Evolutionary conservation across 2,797 vertebrate genomes (phyloP).

Genomic region (Lithobates sylvaticus): DNA sequence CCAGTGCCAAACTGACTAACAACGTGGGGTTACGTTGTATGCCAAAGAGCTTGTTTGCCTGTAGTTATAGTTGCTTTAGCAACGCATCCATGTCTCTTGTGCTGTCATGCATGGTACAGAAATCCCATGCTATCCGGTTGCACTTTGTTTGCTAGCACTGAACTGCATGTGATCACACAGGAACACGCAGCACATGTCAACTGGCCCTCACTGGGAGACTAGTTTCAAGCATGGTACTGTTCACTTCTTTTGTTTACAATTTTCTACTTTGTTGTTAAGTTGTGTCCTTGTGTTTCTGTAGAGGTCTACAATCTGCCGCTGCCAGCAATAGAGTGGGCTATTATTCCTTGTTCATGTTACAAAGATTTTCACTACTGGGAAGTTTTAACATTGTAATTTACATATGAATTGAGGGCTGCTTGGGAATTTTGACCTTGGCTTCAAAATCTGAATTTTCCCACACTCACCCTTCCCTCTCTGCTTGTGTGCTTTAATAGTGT

Average conservation of each 20-base stretch:
- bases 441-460: background rate
- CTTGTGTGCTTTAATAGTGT: background rate
- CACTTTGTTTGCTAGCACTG: too few species aligned
- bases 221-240: too few species aligned
- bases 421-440: background rate
- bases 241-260: background rate
- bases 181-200: too few species aligned
- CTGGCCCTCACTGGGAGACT: too few species aligned
- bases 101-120: too few species aligned
- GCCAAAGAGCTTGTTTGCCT: too few species aligned
- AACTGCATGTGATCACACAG: too few species aligned
- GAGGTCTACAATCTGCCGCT: background rate
- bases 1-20: too few species aligned
- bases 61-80: background rate
- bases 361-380: background rate
- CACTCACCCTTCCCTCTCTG: background rate
- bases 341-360: background rate
- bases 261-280: background rate
- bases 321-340: background rate
- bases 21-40: too few species aligned
- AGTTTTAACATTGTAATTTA: background rate
- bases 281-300: background rate
- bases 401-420: slow-evolving; percentile 6
- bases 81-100: background rate
- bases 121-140: too few species aligned